These are phyloP conservation scores for Leucophenga varia DNA, from an alignment of 1,140 invertebrate species.

Conservation along the genomic window DNA sequence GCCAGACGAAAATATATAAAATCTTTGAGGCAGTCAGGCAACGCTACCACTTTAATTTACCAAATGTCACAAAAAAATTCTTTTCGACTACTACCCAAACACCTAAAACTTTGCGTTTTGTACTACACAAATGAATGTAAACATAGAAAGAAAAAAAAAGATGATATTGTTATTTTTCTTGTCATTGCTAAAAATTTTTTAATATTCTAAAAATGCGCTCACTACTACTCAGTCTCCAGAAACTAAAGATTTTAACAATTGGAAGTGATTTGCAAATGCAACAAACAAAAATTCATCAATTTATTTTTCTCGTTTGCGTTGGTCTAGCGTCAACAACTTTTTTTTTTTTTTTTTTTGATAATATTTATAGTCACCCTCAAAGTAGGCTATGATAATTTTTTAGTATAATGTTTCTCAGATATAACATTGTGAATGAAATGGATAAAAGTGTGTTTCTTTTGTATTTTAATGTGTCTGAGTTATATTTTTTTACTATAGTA, in stretches of 20 bases:
- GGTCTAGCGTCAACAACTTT: too few species aligned
- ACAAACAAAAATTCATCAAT: conserved; percentile 32
- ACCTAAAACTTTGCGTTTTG: too few species aligned
- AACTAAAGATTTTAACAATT: conserved; percentile 16
- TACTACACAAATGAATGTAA: too few species aligned
- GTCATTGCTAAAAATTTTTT: conserved; percentile 34
- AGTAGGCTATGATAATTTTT: conserved; percentile 13
- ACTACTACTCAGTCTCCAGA: conserved; percentile 27
- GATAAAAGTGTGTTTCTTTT: too few species aligned
- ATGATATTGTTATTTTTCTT: not conserved
- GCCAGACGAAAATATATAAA: conserved; percentile 2
- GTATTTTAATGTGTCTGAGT: too few species aligned
- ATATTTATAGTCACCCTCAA: too few species aligned
- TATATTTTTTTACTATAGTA: too few species aligned
- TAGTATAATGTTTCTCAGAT: too few species aligned
- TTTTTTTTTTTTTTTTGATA: conserved; percentile 20
- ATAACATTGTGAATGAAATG: too few species aligned
- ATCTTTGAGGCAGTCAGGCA: too few species aligned
- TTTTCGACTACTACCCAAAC: conserved; percentile 15
- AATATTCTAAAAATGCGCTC: conserved; percentile 43
- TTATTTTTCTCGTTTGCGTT: conserved; percentile 15
- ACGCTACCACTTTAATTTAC: conserved; percentile 40
- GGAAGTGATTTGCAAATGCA: too few species aligned
- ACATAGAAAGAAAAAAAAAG: too few species aligned
- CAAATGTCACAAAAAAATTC: conserved; percentile 45